Evolutionary conservation across 2,113 vertebrate genomes (phyloP).

Genomic region (Halcyon senegalensis): DNA sequence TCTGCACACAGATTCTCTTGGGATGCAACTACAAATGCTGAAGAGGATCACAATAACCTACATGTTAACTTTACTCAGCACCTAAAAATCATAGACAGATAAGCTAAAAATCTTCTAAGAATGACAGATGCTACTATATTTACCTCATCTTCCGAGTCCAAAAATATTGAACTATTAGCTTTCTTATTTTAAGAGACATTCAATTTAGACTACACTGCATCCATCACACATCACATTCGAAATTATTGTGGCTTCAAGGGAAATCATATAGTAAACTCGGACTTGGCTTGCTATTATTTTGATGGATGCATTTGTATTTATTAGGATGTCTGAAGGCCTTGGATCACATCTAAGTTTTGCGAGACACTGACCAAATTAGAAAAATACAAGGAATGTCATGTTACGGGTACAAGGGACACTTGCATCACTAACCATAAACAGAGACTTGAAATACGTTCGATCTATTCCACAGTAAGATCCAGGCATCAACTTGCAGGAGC

Average conservation of each 20-base stretch:
- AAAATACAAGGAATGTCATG: neutral
- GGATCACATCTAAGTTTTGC: neutral
- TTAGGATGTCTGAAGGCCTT: neutral
- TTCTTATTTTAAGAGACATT: neutral
- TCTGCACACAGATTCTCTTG: neutral
- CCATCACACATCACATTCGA: neutral
- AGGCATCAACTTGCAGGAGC: neutral
- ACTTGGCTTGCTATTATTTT: neutral
- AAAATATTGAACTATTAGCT: neutral
- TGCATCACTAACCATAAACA: neutral
- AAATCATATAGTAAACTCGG: neutral
- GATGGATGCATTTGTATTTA: neutral
- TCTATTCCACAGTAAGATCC: neutral
- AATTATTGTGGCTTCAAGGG: neutral
- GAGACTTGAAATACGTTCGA: too few relatives aligned
- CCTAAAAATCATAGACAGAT: neutral
- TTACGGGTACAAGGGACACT: neutral
- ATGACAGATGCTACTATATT: neutral
- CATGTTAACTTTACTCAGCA: neutral
- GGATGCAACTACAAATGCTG: neutral
- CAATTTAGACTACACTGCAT: neutral
- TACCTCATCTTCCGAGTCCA: neutral
- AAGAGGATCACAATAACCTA: neutral
- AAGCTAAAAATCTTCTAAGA: neutral
- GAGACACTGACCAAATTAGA: neutral